phyloP scores from a whole-genome alignment of 2,888 invertebrate genomes.

The Eilema depressum region DNA sequence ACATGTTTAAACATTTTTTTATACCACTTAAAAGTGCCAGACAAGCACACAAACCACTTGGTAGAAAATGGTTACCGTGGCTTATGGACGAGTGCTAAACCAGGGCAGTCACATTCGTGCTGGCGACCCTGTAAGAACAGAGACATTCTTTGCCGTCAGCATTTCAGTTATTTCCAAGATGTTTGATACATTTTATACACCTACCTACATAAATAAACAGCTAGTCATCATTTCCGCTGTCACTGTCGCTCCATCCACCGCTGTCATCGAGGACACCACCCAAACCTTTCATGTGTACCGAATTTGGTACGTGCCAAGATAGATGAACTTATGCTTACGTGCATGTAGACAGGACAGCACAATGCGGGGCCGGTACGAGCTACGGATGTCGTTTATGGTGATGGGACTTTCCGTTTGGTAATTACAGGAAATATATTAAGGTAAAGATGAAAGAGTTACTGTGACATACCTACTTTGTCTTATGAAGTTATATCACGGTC shows the following conservation, averaged over 20 bases:
- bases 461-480: not conserved
- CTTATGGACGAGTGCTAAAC: too few relatives aligned
- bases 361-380: not conserved
- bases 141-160: too few relatives aligned
- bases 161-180: too few relatives aligned
- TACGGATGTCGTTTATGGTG: slow-evolving; percentile 11
- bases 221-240: too few relatives aligned
- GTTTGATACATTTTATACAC: not conserved
- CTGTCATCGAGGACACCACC: not conserved
- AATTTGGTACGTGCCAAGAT: slow-evolving; percentile 39
- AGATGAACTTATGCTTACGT: slow-evolving; percentile 26
- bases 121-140: too few relatives aligned
- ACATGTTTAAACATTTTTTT: too few relatives aligned
- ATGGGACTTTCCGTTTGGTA: slow-evolving; percentile 1
- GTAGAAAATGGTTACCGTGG: too few relatives aligned
- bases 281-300: slow-evolving; percentile 23
- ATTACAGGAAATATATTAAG: not conserved
- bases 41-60: too few relatives aligned
- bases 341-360: slow-evolving; percentile 3
- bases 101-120: too few relatives aligned
- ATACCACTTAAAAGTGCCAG: too few relatives aligned
- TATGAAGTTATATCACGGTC: not conserved
- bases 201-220: too few relatives aligned
- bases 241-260: not conserved
- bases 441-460: slow-evolving; percentile 15